Percentiles rank a stretch among this genome's conserved stretches.
phyloP scores from a whole-genome alignment of 2,113 vertebrate species.

The Pteruthius melanotis region DNA sequence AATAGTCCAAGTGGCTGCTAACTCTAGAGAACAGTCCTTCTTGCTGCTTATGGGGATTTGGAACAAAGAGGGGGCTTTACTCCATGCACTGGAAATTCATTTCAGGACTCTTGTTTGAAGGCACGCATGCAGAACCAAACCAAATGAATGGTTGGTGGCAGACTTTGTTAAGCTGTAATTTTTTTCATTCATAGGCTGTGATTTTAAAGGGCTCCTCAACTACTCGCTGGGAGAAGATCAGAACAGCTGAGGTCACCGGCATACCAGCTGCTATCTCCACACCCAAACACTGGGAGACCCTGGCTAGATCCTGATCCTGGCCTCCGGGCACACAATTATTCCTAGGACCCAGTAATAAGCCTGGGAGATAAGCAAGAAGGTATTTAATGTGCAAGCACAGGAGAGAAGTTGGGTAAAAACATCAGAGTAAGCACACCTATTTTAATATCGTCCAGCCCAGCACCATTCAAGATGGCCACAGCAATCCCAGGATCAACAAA shows the following conservation, averaged over 20 bases:
- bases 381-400: neutral
- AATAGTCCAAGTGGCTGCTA: neutral
- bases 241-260: neutral
- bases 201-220: neutral
- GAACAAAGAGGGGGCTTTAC: neutral
- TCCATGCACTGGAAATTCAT: neutral
- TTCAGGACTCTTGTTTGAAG: neutral
- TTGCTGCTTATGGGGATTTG: too few species aligned
- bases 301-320: neutral
- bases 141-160: neutral
- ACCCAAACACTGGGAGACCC: neutral
- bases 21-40: neutral
- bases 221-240: fast-evolving
- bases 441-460: neutral
- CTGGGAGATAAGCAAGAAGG: neutral
- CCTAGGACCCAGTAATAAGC: neutral
- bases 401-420: neutral
- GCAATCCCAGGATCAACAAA: neutral
- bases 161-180: neutral
- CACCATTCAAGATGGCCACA: fast-evolving
- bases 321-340: neutral
- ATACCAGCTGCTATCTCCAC: neutral
- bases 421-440: neutral
- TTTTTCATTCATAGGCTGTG: neutral
- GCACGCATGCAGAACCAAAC: neutral